Percentiles rank a stretch among this genome's conserved stretches.
Evolutionary conservation across 2,113 vertebrate genomes (phyloP).

Genomic region (Arvicanthis niloticus): DNA sequence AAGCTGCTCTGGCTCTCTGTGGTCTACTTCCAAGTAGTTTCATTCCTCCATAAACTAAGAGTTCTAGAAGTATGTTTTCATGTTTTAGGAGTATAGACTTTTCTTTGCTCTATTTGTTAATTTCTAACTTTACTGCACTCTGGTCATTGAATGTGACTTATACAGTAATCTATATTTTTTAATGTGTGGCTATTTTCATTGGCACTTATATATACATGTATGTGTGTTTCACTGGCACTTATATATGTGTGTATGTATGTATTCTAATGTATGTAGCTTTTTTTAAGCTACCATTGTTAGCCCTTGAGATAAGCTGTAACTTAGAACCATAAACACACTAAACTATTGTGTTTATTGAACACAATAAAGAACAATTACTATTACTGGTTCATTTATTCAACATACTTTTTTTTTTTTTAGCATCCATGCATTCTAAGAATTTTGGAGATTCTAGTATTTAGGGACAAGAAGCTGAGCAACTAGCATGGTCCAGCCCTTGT

Average conservation of each 20-base stretch:
- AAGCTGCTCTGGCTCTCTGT: conserved; percentile 51
- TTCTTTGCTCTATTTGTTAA: conserved; percentile 57
- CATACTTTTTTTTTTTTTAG: not conserved
- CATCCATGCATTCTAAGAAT: not conserved
- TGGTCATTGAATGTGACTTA: conserved; percentile 30
- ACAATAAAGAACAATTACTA: not conserved
- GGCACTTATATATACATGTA: not conserved
- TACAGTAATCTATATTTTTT: conserved; percentile 5
- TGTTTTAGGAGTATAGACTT: conserved; percentile 54
- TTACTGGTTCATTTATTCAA: conserved; percentile 19
- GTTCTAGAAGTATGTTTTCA: conserved; percentile 60
- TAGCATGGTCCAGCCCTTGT: not conserved
- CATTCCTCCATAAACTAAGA: conserved; percentile 60
- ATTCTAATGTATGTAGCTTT: not conserved
- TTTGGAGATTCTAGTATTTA: accelerated
- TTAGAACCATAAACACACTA: not conserved
- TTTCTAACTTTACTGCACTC: conserved; percentile 68
- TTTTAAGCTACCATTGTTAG: not conserved
- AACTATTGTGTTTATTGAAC: too few species aligned
- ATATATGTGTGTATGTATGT: not conserved
- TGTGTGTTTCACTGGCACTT: not conserved
- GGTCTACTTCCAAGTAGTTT: conserved; percentile 46
- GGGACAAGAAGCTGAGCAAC: not conserved
- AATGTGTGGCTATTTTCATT: conserved; percentile 55
- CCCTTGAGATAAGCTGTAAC: not conserved